These are phyloP conservation scores for Cryptotis parvus DNA, from an alignment of 2,113 vertebrate genomes.

Conservation along the genomic window DNA sequence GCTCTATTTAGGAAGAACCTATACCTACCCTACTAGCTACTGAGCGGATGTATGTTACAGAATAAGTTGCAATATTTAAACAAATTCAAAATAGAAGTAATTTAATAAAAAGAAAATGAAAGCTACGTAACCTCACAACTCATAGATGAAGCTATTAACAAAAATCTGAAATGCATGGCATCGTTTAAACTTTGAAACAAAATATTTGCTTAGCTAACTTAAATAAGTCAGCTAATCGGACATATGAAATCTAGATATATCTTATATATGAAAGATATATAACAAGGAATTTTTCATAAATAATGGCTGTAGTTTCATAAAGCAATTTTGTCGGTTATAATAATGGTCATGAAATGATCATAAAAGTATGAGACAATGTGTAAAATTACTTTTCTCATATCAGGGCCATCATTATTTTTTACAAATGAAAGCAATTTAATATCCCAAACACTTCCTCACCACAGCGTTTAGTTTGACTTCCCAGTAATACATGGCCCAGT, in stretches of 20 bases:
- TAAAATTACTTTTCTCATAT: constrained; percentile 56
- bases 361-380: neutral
- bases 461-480: constrained; percentile 19
- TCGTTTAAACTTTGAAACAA: constrained; percentile 28
- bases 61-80: constrained; percentile 57
- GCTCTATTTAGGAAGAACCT: constrained; percentile 75
- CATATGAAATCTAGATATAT: constrained; percentile 43
- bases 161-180: constrained; percentile 22
- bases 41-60: constrained; percentile 55
- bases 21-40: constrained; percentile 65
- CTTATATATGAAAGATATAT: constrained; percentile 1
- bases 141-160: constrained; percentile 40
- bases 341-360: constrained; percentile 19
- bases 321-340: neutral
- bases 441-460: neutral
- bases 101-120: constrained; percentile 66
- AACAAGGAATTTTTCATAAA: neutral
- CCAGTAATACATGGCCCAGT: neutral
- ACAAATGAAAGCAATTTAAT: constrained; percentile 1
- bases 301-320: constrained; percentile 26
- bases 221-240: no score
- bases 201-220: constrained; percentile 27
- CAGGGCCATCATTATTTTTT: neutral
- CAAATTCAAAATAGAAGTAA: constrained; percentile 64
- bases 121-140: neutral